Conservation (phyloP, 2,113 vertebrate genomes). For the Zapus hudsonius region DNA sequence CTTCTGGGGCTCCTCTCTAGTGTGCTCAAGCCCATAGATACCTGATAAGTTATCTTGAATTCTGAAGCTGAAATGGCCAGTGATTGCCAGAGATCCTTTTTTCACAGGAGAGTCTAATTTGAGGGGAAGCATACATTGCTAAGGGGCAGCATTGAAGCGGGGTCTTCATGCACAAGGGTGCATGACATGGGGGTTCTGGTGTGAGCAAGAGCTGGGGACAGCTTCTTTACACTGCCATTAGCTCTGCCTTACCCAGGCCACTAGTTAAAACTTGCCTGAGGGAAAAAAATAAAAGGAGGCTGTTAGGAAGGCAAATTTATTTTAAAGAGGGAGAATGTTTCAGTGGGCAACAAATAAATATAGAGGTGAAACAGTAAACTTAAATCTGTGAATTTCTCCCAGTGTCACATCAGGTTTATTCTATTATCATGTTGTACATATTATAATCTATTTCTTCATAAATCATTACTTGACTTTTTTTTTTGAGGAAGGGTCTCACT, state of each 20-base stretch:
- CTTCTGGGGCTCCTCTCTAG: not conserved
- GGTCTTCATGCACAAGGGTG: not conserved
- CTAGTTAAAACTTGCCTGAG: not conserved
- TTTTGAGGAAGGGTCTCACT: too few species aligned
- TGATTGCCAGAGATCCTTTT: not conserved
- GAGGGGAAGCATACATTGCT: not conserved
- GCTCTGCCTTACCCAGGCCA: not conserved
- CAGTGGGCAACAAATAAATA: slow-evolving; percentile 7
- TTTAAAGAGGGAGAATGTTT: not conserved
- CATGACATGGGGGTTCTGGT: not conserved
- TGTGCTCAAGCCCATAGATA: not conserved
- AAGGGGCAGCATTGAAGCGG: not conserved
- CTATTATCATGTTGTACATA: not conserved
- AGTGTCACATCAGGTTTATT: not conserved
- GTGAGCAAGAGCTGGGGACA: not conserved
- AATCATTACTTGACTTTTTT: slow-evolving; percentile 23
- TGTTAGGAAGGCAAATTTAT: not conserved
- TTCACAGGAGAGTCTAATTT: not conserved
- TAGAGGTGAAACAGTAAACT: not conserved
- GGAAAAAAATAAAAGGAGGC: not conserved
- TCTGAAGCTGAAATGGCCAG: not conserved
- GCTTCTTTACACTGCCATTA: not conserved
- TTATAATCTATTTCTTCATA: not conserved
- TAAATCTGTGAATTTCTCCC: not conserved
- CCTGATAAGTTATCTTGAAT: not conserved